phyloP scores from a whole-genome alignment of 2,888 invertebrate species.

The Pterobdella sp. region DNA sequence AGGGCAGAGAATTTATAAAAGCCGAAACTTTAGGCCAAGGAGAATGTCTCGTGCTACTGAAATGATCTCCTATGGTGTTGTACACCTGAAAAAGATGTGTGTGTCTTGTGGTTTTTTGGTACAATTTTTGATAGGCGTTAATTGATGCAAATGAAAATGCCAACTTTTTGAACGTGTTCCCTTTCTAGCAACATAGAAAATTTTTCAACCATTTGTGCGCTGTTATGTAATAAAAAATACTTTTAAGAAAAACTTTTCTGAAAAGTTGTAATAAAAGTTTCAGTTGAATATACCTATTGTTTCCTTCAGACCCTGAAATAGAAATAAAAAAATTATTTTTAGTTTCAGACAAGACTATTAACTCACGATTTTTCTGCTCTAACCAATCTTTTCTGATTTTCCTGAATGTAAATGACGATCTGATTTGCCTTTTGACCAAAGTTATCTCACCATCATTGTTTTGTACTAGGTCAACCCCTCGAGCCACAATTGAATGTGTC shows the following conservation, averaged over 20 bases:
- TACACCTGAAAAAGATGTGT: slow-evolving; percentile 64
- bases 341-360: no score
- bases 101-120: not conserved
- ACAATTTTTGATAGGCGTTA: no score
- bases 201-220: no score
- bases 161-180: slow-evolving; percentile 7
- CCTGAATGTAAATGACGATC: slow-evolving; percentile 82
- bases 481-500: slow-evolving; percentile 64
- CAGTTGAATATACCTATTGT: not conserved
- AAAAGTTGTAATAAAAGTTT: no score
- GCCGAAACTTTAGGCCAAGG: slow-evolving; percentile 83
- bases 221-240: no score
- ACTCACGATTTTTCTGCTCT: slow-evolving; percentile 43
- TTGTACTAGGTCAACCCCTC: slow-evolving; percentile 56
- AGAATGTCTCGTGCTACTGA: slow-evolving; percentile 84
- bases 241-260: no score
- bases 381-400: slow-evolving; percentile 47
- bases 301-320: not conserved
- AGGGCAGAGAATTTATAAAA: slow-evolving; percentile 60
- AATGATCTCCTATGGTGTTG: slow-evolving; percentile 85
- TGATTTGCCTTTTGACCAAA: slow-evolving; percentile 43
- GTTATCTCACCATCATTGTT: slow-evolving; percentile 50
- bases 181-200: not conserved
- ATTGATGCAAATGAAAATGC: no score
- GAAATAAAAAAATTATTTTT: no score